Base-by-base conservation (phyloP, 1,140 invertebrate species). In the Zaprionus lachaisei region DNA sequence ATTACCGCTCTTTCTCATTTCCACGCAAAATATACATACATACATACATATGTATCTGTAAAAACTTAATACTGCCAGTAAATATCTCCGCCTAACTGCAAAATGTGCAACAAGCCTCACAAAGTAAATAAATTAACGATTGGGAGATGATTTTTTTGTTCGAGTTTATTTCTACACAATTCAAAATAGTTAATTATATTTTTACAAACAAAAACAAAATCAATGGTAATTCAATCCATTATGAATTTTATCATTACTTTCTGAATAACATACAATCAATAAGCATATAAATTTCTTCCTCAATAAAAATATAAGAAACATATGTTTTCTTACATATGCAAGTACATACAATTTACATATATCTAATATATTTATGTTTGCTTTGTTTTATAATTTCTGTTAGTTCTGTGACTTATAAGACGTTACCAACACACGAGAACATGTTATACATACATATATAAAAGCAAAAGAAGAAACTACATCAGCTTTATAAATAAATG, bases 41-140 rank as follows among this genome's bases (percentile, higher is more conserved):
- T 75, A 79, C 80, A 79, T 82, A 79, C 72, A 90, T 49, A 22
- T 51, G 22, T 51, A 51, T 51, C 47, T 24, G 22, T 51, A 51
- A 51, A 51, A 51, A 51, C 20, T 22, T 51, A 51, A 51, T 22
- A 90, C 85, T 90, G 85, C 85, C 85, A 90, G 86, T 82, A 90
- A 85, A 90, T 90, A 79, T 90, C 79, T 90, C 86, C 85, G 85
- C 87, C 83, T 91, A 74, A 83, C 26, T 77, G 72, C 47, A 78
- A 74, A 83, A 67, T 12, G 24, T 76, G 62, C 38, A 60, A 61
- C 73, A 81, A 87, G 76, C 72, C 77, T 90, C 17, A 51, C 47
- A 84, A 85, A 66, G 77, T 83, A 75, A 75, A 81, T 28, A 51
- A 70, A 54, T 31, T 44, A 58, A 34, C 77, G 58, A 71, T 51